Evolutionary conservation across 2,113 vertebrate genomes (phyloP).

Genomic region (Lepidothrix coronata): DNA sequence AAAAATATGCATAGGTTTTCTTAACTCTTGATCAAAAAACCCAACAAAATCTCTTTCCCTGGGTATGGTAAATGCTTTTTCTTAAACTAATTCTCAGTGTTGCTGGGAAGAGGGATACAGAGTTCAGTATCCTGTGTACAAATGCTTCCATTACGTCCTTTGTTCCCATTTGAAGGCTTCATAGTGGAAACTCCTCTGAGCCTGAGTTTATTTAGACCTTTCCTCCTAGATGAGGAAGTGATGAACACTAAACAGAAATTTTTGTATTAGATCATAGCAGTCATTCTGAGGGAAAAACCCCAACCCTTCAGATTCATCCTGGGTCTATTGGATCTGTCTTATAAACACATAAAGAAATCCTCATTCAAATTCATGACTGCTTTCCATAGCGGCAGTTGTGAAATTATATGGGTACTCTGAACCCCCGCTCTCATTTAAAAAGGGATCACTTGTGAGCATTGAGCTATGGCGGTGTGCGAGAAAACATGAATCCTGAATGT

Average conservation of each 20-base stretch:
- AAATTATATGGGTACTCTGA: not conserved
- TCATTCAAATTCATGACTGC: not conserved
- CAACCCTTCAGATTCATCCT: not conserved
- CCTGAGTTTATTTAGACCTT: not conserved
- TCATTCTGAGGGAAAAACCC: not conserved
- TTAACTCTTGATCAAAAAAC: not conserved
- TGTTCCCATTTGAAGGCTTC: not conserved
- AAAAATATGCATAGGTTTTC: not conserved
- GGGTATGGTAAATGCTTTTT: not conserved
- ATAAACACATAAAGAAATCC: not conserved
- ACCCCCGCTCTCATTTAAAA: not conserved
- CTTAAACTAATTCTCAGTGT: not conserved
- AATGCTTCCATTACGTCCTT: not conserved
- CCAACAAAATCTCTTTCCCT: not conserved
- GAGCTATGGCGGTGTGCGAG: not conserved
- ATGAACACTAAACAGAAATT: not conserved
- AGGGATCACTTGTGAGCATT: not conserved
- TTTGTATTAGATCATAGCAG: not conserved
- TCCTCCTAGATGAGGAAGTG: not conserved
- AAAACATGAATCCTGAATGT: not conserved
- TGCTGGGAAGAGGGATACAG: not conserved
- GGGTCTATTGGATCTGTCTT: not conserved
- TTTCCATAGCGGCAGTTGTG: not conserved
- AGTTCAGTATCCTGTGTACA: not conserved
- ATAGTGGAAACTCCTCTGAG: not conserved